phyloP scores from a whole-genome alignment of 2,888 invertebrate species.

The Hirtodrosophila cameraria region DNA sequence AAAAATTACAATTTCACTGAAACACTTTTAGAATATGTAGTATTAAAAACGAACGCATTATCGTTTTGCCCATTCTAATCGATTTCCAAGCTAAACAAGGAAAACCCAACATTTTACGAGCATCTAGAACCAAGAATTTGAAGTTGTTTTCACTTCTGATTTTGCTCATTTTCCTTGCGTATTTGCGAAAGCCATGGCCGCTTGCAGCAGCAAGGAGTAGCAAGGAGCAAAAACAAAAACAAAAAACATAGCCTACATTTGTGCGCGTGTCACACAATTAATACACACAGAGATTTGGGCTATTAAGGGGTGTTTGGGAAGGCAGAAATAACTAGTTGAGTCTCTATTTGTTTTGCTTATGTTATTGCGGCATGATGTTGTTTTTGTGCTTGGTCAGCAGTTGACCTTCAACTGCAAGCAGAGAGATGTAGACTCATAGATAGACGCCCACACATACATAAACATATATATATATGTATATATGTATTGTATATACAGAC shows the following conservation, averaged over 20 bases:
- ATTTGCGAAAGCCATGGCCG: too few relatives aligned
- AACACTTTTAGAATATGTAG: too few relatives aligned
- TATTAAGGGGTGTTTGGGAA: slow-evolving; percentile 8
- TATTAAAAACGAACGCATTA: too few relatives aligned
- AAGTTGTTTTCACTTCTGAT: too few relatives aligned
- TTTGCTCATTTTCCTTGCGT: too few relatives aligned
- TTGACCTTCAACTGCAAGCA: slow-evolving; percentile 50
- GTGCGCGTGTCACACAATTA: slow-evolving; percentile 25
- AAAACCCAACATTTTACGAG: too few relatives aligned
- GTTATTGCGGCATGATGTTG: slow-evolving; percentile 42
- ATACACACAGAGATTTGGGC: slow-evolving; percentile 19
- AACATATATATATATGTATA: slow-evolving; percentile 12
- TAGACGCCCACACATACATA: not conserved
- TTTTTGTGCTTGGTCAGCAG: slow-evolving; percentile 55
- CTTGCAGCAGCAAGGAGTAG: too few relatives aligned
- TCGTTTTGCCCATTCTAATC: too few relatives aligned
- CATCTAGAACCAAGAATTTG: too few relatives aligned
- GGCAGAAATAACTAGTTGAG: not conserved
- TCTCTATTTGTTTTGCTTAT: slow-evolving; percentile 17
- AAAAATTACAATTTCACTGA: too few relatives aligned
- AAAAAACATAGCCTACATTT: slow-evolving; percentile 36
- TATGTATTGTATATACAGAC: slow-evolving; percentile 14
- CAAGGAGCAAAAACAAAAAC: not conserved
- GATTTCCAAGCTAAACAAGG: too few relatives aligned
- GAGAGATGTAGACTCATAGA: not conserved